Conservation (phyloP, 2,888 invertebrate genomes). For the Drosophila leonis region DNA sequence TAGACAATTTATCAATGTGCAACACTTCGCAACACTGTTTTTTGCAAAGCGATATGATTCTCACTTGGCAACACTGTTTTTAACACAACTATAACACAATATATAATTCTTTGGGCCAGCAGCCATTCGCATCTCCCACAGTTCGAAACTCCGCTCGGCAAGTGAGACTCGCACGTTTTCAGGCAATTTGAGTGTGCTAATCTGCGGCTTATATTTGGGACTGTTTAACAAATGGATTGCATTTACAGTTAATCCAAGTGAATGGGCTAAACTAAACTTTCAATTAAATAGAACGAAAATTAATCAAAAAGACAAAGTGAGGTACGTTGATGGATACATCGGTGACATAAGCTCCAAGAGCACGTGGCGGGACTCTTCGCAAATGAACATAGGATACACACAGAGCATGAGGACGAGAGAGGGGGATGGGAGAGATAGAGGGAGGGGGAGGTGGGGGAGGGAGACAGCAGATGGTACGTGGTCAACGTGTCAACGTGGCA, state of each 20-base stretch:
- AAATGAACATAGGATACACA: conserved; percentile 57
- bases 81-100: background rate
- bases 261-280: conserved; percentile 57
- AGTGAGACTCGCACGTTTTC: background rate
- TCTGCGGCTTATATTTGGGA: background rate
- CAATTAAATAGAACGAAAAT: conserved; percentile 72
- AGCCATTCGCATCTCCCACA: background rate
- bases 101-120: background rate
- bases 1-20: background rate
- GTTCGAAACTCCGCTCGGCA: background rate
- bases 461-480: conserved; percentile 42
- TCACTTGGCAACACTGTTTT: background rate
- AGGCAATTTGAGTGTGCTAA: conserved; percentile 2
- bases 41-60: background rate
- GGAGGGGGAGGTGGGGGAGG: background rate
- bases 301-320: conserved; percentile 62
- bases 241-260: conserved; percentile 49
- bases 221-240: conserved; percentile 52
- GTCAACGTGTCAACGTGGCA: conserved; percentile 73
- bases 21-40: background rate
- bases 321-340: conserved; percentile 31
- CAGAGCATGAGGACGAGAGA: background rate
- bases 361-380: conserved; percentile 39
- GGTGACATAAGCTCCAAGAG: conserved; percentile 17
- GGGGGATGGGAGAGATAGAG: background rate